Conservation (phyloP, 2,797 vertebrate genomes). For the Acanthurus lineatus region DNA sequence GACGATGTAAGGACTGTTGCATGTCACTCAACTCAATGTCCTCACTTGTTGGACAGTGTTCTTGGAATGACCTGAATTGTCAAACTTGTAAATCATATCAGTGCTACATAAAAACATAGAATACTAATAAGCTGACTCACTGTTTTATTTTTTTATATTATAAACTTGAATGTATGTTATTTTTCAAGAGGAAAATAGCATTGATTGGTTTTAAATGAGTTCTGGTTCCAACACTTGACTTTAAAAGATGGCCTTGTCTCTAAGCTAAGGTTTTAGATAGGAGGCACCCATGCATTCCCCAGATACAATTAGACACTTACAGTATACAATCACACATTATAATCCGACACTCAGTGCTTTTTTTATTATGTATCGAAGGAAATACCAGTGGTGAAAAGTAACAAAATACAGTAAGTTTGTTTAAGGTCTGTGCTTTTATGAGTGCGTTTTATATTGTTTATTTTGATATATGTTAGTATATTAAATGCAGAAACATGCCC, state of each 20-base stretch:
- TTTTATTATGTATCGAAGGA: too few relatives aligned
- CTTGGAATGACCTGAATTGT: constrained; percentile 26
- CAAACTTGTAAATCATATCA: constrained; percentile 42
- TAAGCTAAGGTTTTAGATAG: background rate
- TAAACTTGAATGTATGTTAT: background rate
- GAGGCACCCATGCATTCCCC: background rate
- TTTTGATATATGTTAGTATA: too few relatives aligned
- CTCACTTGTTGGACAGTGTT: constrained; percentile 23
- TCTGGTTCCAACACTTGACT: background rate
- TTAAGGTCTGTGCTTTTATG: too few relatives aligned
- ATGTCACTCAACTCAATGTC: constrained; percentile 39
- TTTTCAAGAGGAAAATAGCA: background rate
- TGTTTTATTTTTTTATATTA: constrained; percentile 5
- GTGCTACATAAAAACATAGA: constrained; percentile 58
- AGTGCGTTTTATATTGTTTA: too few relatives aligned
- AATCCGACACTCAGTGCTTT: too few relatives aligned
- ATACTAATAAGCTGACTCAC: constrained; percentile 7
- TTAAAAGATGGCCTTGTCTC: background rate
- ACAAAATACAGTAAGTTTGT: too few relatives aligned
- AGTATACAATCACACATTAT: too few relatives aligned
- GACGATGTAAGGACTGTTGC: constrained; percentile 2
- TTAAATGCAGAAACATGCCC: too few relatives aligned
- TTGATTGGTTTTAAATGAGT: background rate
- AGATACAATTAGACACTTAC: too few relatives aligned
- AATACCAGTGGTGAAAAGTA: too few relatives aligned